A percentile compares a stretch with the other conserved stretches of the same genome.
phyloP scores from a whole-genome alignment of 1,140 invertebrate species.

The Drosophila grimshawi region DNA sequence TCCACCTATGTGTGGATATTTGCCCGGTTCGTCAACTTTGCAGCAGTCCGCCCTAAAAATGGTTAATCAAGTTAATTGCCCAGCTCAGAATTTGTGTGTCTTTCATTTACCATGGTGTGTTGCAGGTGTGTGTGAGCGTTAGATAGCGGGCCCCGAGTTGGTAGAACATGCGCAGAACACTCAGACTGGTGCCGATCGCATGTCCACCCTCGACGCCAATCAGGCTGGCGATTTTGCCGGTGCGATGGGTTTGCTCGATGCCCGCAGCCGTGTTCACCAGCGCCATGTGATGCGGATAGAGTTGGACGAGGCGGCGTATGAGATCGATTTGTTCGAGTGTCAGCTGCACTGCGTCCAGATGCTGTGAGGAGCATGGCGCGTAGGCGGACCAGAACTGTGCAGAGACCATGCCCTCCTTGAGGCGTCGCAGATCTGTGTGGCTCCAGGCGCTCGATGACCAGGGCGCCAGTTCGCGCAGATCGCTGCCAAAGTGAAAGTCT shows the following conservation, averaged over 20 bases:
- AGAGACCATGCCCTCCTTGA: conserved; percentile 90
- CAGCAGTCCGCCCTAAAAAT: conserved; percentile 89
- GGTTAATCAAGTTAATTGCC: neutral
- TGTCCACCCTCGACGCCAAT: conserved; percentile 94
- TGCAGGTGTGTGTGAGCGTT: conserved; percentile 94
- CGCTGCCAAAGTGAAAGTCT: conserved; percentile 89
- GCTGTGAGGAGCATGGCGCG: conserved; percentile 93
- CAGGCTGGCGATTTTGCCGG: conserved; percentile 89
- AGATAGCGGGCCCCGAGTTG: conserved; percentile 93
- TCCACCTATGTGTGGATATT: conserved; percentile 88
- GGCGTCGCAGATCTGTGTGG: conserved; percentile 90
- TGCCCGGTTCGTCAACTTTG: conserved; percentile 88
- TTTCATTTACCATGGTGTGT: conserved; percentile 90
- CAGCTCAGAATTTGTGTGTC: neutral
- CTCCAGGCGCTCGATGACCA: conserved; percentile 92
- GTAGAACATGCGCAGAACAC: conserved; percentile 92
- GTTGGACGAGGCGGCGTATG: conserved; percentile 92
- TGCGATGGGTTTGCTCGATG: conserved; percentile 87
- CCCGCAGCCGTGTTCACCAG: conserved; percentile 91
- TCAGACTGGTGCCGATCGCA: conserved; percentile 92
- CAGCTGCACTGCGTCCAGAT: conserved; percentile 93
- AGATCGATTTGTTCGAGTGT: conserved; percentile 95
- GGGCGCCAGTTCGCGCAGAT: conserved; percentile 88
- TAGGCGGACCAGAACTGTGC: conserved; percentile 95
- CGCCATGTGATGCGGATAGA: conserved; percentile 91